Base-by-base conservation (phyloP, 2,888 invertebrate genomes). In the Coremacera marginata region DNA sequence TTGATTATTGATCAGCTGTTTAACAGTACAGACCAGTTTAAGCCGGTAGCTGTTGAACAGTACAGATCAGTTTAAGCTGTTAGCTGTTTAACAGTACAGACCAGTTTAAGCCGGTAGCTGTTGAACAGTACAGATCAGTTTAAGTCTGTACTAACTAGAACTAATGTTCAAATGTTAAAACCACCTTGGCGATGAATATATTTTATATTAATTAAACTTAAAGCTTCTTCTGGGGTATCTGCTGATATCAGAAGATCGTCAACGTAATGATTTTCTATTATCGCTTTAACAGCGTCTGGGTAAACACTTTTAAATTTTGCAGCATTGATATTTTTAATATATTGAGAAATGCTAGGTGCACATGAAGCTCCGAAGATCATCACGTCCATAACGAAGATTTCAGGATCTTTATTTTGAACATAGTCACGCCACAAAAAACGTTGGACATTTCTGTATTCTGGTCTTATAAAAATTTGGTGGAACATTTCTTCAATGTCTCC, bases 401-500 rank as follows among this genome's bases (percentile, higher is more conserved):
- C 79, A 7, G 71, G 67, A 11, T 4, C 63, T 9, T 8, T 25
- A 7, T 67, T 19, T 14, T 44, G 9, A 4, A 75, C 55, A 37
- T 73, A 70, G 49, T 31, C 55, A 11, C 84, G 77, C 84, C 85
- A 87, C 11, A 86, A 65, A 78, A 86, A 84, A 85, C n/a, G 75
- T 67, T 84, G 82, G 0, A 84, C 82, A 63, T 84, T 70, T 79
- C 84, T 82, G 72, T 86, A n/a, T 85, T 82, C 80, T 5, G 74
- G 5, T 5, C 75, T 62, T n/a, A 87, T 82, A 49, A 78, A 78
- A 9, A 84, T 72, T 14, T 83, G 77, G 5, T 83, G 78, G 31
- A 84, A 84, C 83, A 84, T 84, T 80, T 79, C 80, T 76, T 65
- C 77, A 2, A 85, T 82, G 75, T 85, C 84, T 1, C 81, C 84